phyloP scores from a whole-genome alignment of 2,888 invertebrate species.

The Antheraea yamamai region DNA sequence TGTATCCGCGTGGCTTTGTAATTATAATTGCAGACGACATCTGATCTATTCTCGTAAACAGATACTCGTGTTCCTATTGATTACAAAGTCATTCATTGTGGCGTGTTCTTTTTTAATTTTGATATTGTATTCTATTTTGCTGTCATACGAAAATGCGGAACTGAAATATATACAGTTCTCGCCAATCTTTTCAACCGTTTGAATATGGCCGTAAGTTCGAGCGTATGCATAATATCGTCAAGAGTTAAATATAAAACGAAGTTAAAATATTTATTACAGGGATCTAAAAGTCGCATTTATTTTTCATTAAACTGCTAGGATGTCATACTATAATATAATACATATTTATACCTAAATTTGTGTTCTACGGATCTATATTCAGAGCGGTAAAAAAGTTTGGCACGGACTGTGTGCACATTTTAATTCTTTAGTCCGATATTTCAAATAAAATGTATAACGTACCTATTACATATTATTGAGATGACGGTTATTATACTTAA shows the following conservation, averaged over 20 bases:
- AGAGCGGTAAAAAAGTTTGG: background rate
- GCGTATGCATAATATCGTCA: no score
- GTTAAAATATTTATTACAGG: no score
- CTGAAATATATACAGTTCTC: background rate
- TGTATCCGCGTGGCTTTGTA: slow-evolving; percentile 11
- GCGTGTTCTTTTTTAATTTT: background rate
- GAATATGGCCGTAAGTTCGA: no score
- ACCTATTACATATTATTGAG: background rate
- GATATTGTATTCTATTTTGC: background rate
- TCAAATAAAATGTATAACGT: background rate
- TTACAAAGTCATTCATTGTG: slow-evolving; percentile 16
- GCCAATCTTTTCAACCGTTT: no score
- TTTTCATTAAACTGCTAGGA: no score
- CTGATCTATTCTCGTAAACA: slow-evolving; percentile 11
- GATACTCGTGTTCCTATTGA: slow-evolving; percentile 3
- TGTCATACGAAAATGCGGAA: background rate
- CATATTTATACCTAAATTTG: no score
- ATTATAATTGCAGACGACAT: slow-evolving; percentile 5
- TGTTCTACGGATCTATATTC: background rate
- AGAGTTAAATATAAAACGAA: no score
- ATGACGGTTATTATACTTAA: no score
- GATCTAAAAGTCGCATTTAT: no score
- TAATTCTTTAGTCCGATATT: background rate
- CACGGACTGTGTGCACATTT: background rate
- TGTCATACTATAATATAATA: no score